phyloP scores from a whole-genome alignment of 2,113 vertebrate species.

The Sakesphorus luctuosus region DNA sequence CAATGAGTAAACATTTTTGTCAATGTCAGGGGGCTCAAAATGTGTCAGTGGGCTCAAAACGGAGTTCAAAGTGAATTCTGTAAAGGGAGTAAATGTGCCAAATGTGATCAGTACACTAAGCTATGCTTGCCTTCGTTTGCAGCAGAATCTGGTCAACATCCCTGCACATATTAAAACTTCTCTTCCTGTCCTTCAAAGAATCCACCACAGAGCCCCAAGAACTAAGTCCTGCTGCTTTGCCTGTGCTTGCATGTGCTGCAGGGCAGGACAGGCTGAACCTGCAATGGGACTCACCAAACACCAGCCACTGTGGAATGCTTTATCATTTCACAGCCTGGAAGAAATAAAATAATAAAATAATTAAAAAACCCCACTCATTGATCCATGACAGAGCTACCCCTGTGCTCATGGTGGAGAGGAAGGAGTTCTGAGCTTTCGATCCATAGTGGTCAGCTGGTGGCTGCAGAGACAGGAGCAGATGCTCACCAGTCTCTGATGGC shows the following conservation, averaged over 20 bases:
- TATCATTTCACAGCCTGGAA: not conserved
- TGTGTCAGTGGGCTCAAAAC: not conserved
- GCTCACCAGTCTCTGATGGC: not conserved
- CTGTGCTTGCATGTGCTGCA: not conserved
- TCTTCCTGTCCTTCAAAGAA: not conserved
- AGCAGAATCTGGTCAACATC: not conserved
- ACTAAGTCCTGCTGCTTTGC: not conserved
- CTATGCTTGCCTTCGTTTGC: not conserved
- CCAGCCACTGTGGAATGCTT: not conserved
- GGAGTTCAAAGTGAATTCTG: not conserved
- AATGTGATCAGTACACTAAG: not conserved
- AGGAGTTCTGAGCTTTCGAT: not conserved
- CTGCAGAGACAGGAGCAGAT: not conserved
- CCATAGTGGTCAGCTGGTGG: not conserved
- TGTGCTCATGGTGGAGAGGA: not conserved
- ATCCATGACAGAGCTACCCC: not conserved
- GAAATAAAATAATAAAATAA: not conserved
- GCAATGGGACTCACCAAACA: not conserved
- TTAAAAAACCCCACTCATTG: fast-evolving
- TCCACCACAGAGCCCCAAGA: not conserved
- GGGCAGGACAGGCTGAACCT: not conserved
- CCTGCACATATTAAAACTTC: not conserved
- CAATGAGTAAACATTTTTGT: not conserved
- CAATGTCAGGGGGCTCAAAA: not conserved
- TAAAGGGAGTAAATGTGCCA: not conserved